Conservation (phyloP, 30 jellyfish, hydroid and myxozoan species). For the Sanderia malayensis region DNA sequence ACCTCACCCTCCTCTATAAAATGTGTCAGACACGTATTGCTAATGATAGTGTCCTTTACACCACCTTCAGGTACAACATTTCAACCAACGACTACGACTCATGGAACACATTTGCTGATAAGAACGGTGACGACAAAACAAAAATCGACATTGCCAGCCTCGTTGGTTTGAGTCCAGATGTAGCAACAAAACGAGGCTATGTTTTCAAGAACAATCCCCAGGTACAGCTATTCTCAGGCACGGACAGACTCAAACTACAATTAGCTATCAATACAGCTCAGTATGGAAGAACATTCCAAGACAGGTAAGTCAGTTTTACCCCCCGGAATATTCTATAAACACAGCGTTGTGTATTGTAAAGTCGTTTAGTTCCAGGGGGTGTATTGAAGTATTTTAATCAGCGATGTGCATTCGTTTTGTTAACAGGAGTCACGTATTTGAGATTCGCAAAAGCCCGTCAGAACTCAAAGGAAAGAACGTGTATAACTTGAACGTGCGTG, state of each 20-base stretch:
- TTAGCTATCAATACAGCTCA: constrained; percentile 97
- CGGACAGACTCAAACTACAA: constrained; percentile 56
- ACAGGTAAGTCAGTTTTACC: constrained; percentile 82
- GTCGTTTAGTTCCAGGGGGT: too few species aligned
- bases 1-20: too few species aligned
- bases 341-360: too few species aligned
- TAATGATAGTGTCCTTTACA: too few species aligned
- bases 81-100: constrained; percentile 86
- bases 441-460: constrained; percentile 30
- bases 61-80: constrained; percentile 61
- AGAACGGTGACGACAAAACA: constrained; percentile 47
- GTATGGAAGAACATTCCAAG: constrained; percentile 93
- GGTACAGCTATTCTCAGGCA: constrained; percentile 32
- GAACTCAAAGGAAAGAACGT: constrained; percentile 37
- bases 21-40: too few species aligned
- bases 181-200: constrained; percentile 52
- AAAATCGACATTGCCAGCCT: constrained; percentile 39
- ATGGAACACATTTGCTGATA: constrained; percentile 51
- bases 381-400: too few species aligned
- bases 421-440: constrained; percentile 42
- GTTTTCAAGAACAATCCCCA: constrained; percentile 63
- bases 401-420: too few species aligned
- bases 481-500: constrained; percentile 84
- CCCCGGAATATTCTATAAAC: too few species aligned
- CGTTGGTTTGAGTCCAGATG: constrained; percentile 35